Evolutionary conservation across 2,888 invertebrate genomes (phyloP).

Genomic region (Tenthredo notha): DNA sequence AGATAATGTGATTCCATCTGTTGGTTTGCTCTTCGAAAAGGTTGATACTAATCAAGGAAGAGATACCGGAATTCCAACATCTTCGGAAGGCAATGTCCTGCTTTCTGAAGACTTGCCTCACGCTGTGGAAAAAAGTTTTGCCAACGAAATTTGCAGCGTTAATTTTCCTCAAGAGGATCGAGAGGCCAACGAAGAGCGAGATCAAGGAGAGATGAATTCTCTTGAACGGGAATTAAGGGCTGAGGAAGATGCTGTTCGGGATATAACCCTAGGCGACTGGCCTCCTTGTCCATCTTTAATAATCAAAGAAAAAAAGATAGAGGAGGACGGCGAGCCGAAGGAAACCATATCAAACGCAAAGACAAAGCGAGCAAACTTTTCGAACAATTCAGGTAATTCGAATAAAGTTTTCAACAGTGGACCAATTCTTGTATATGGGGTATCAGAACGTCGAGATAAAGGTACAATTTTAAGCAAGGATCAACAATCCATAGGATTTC

Average conservation of each 20-base stretch:
- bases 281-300: neutral
- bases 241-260: conserved; percentile 22
- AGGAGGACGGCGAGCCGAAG: conserved; percentile 20
- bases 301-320: conserved; percentile 20
- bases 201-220: neutral
- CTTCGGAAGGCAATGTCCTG: neutral
- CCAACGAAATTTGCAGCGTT: neutral
- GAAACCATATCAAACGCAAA: conserved; percentile 58
- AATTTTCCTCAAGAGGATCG: neutral
- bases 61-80: neutral
- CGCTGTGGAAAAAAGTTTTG: neutral
- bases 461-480: neutral
- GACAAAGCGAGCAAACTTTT: conserved; percentile 71
- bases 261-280: conserved; percentile 26
- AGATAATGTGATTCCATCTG: neutral
- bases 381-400: conserved; percentile 63
- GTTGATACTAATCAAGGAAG: neutral
- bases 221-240: conserved; percentile 1
- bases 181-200: neutral
- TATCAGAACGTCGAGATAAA: conserved; percentile 19
- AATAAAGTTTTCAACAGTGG: conserved; percentile 53
- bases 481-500: neutral
- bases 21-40: neutral
- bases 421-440: neutral
- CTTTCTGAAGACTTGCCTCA: conserved; percentile 5